phyloP scores from a whole-genome alignment of 2,888 invertebrate species.

The Torymus texanus region DNA sequence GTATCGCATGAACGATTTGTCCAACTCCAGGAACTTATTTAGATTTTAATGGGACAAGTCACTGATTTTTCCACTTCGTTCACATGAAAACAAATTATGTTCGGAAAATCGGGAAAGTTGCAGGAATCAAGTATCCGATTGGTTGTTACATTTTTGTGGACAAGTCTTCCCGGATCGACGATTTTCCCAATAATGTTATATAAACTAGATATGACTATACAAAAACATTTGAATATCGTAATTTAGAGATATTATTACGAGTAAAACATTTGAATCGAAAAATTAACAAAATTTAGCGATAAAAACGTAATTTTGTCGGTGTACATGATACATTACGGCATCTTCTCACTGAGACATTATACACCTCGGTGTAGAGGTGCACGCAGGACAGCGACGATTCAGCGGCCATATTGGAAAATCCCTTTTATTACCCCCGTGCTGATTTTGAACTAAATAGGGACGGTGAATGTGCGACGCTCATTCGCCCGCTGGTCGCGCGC shows the following conservation, averaged over 20 bases:
- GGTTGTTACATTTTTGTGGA: slow-evolving; percentile 8
- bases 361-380: background rate
- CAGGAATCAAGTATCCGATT: slow-evolving; percentile 19
- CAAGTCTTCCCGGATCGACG: slow-evolving; percentile 8
- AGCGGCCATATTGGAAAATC: slow-evolving; percentile 52
- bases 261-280: too few species aligned
- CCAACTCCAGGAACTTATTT: background rate
- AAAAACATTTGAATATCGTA: background rate
- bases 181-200: slow-evolving; percentile 30
- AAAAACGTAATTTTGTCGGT: too few species aligned
- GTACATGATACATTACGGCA: too few species aligned
- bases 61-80: background rate
- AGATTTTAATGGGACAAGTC: slow-evolving; percentile 26
- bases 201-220: background rate
- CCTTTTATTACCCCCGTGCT: slow-evolving; percentile 29
- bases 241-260: too few species aligned
- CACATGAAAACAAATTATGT: slow-evolving; percentile 23
- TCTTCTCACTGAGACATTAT: too few species aligned
- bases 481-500: slow-evolving; percentile 7
- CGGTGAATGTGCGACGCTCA: background rate
- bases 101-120: slow-evolving; percentile 2
- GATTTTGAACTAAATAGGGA: slow-evolving; percentile 10
- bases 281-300: too few species aligned
- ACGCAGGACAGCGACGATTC: background rate
- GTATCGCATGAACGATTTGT: background rate